A percentile compares a stretch with the other conserved stretches of the same genome.
Conservation (phyloP, 2,888 invertebrate genomes). For the Diadromus collaris region DNA sequence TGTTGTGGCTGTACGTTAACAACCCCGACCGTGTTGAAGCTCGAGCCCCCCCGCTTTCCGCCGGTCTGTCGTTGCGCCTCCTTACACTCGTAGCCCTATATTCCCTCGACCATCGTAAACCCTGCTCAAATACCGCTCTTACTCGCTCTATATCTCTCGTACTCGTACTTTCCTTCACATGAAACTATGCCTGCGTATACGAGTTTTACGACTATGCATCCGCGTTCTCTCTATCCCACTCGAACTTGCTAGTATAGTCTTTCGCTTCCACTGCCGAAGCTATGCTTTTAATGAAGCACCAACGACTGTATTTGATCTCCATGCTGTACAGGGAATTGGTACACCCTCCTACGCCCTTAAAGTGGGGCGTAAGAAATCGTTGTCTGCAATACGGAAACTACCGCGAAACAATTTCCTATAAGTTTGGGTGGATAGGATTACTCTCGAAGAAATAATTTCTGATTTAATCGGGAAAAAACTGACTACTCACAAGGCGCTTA, state of each 20-base stretch:
- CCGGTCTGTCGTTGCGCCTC: slow-evolving; percentile 21
- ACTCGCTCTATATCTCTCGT: slow-evolving; percentile 37
- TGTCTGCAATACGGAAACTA: background rate
- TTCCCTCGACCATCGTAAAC: slow-evolving; percentile 64
- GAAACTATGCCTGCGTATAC: slow-evolving; percentile 26
- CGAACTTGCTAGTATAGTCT: slow-evolving; percentile 7
- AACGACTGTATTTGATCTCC: slow-evolving; percentile 21
- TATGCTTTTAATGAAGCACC: slow-evolving; percentile 41
- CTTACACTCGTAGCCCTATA: slow-evolving; percentile 34
- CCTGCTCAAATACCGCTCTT: slow-evolving; percentile 50
- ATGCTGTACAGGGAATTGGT: background rate
- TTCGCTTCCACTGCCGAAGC: slow-evolving; percentile 21
- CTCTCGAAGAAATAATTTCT: background rate
- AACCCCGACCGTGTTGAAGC: slow-evolving; percentile 46
- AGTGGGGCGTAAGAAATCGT: slow-evolving; percentile 16
- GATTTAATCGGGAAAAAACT: background rate
- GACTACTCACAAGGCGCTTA: background rate
- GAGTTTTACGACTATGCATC: slow-evolving; percentile 49
- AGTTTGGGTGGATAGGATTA: background rate
- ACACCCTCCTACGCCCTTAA: background rate
- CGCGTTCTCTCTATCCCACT: slow-evolving; percentile 29
- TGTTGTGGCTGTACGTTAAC: slow-evolving; percentile 59
- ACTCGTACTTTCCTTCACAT: slow-evolving; percentile 17
- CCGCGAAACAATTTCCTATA: slow-evolving; percentile 5
- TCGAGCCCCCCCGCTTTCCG: slow-evolving; percentile 11